These are phyloP conservation scores for Chymomyza procnemis DNA, from an alignment of 2,888 invertebrate species.

Conservation along the genomic window DNA sequence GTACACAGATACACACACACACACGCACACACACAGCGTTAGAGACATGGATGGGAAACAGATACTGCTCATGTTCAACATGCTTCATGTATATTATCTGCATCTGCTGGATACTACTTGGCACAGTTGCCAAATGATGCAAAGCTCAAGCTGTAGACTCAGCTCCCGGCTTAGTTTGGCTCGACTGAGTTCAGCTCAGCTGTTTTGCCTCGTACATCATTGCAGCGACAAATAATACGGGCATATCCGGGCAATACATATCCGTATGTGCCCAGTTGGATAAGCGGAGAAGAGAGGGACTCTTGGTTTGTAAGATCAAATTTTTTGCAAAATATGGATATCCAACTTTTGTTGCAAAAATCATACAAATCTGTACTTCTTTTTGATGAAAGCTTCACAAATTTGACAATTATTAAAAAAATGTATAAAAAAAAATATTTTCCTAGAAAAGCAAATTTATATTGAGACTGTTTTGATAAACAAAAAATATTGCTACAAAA, in stretches of 20 bases:
- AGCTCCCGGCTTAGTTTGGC: neutral
- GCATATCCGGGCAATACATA: neutral
- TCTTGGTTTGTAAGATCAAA: too few relatives aligned
- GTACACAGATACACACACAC: neutral
- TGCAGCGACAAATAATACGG: neutral
- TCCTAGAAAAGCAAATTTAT: too few relatives aligned
- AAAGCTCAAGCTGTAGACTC: constrained; percentile 2
- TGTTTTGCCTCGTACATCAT: constrained; percentile 1
- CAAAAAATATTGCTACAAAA: too few relatives aligned
- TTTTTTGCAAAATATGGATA: too few relatives aligned
- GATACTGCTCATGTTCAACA: neutral
- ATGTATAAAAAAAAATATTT: too few relatives aligned
- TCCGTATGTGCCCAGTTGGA: neutral
- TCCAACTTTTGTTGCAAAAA: too few relatives aligned
- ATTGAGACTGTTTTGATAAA: too few relatives aligned
- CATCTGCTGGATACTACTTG: constrained; percentile 8
- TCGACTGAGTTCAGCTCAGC: constrained; percentile 19
- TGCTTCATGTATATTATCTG: neutral
- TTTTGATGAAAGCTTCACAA: too few relatives aligned
- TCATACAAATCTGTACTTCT: too few relatives aligned
- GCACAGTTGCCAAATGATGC: constrained; percentile 24
- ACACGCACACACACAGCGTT: neutral
- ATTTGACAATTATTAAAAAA: too few relatives aligned
- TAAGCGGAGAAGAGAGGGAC: neutral
- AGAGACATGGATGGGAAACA: neutral